A percentile compares a stretch with the other conserved stretches of the same genome.
Evolutionary conservation across 2,888 invertebrate genomes (phyloP).

Genomic region (Drosophila algonquin): DNA sequence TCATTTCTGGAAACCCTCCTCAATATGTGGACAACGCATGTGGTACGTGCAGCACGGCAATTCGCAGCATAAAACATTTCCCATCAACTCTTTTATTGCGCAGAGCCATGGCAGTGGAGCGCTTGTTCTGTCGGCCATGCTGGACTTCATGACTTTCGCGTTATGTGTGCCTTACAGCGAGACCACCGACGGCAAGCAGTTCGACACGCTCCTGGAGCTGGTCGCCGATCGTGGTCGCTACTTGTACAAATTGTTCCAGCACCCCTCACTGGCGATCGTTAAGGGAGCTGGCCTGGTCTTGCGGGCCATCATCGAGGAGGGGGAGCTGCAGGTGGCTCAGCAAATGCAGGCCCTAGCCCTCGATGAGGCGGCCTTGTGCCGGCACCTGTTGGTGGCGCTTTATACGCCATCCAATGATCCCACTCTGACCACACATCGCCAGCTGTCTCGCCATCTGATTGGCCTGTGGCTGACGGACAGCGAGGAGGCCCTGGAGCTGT

Average conservation of each 20-base stretch:
- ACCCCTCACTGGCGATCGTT: slow-evolving; percentile 98
- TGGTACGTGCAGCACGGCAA: slow-evolving; percentile 85
- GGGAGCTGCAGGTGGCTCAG: slow-evolving; percentile 94
- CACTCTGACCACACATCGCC: slow-evolving; percentile 92
- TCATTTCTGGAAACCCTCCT: slow-evolving; percentile 96
- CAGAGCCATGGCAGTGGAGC: slow-evolving; percentile 97
- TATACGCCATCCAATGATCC: slow-evolving; percentile 93
- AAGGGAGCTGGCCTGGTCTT: slow-evolving; percentile 99
- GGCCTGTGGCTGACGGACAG: slow-evolving; percentile 98
- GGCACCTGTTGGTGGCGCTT: slow-evolving; percentile 95
- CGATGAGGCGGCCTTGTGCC: slow-evolving; percentile 97
- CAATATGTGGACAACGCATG: slow-evolving; percentile 97
- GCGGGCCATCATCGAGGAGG: slow-evolving; percentile 99
- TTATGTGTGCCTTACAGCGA: slow-evolving; percentile 99
- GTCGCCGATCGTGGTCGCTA: slow-evolving; percentile 96
- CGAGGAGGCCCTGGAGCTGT: slow-evolving; percentile 93
- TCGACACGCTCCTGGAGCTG: slow-evolving; percentile 96
- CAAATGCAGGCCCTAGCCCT: slow-evolving; percentile 98
- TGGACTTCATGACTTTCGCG: slow-evolving; percentile 98
- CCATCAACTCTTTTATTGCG: neutral
- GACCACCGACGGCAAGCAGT: slow-evolving; percentile 98
- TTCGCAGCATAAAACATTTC: neutral
- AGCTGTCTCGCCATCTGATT: slow-evolving; percentile 96
- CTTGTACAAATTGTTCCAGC: slow-evolving; percentile 92
- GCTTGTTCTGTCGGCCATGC: slow-evolving; percentile 97